Evolutionary conservation across 2,113 vertebrate genomes (phyloP).

Genomic region (Halichoerus grypus): DNA sequence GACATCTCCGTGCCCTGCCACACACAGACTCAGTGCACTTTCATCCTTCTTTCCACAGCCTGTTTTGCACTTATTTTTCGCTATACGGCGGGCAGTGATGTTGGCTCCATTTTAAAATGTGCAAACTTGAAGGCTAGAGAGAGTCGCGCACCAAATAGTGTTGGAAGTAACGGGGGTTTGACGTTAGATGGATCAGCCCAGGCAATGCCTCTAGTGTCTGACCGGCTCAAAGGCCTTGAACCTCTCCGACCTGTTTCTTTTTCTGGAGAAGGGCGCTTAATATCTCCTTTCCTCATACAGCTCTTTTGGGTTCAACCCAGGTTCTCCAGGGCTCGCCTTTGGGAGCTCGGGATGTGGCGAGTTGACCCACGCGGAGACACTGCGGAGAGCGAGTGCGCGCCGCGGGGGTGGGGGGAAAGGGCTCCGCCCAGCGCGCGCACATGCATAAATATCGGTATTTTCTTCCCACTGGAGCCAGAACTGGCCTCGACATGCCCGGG

Average conservation of each 20-base stretch:
- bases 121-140: background rate
- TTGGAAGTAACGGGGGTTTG: background rate
- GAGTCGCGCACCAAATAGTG: background rate
- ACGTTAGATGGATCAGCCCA: background rate
- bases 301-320: background rate
- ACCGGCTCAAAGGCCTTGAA: background rate
- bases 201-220: background rate
- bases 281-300: background rate
- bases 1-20: background rate
- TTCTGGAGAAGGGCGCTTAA: background rate
- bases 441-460: background rate
- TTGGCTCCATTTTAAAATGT: background rate
- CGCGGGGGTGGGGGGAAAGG: background rate
- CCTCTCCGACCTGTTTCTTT: background rate
- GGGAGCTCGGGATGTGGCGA: background rate
- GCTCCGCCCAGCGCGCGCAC: background rate
- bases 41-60: background rate
- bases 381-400: background rate
- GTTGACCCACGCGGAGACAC: background rate
- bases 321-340: background rate
- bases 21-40: slow-evolving; percentile 18
- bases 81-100: background rate
- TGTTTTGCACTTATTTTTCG: slow-evolving; percentile 20
- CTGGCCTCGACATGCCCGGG: rapidly evolving
- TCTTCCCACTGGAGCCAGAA: background rate